Percentiles rank a stretch among this genome's conserved stretches.
Conservation (phyloP, 2,888 invertebrate species). For the Noctuana brunneofusca region DNA sequence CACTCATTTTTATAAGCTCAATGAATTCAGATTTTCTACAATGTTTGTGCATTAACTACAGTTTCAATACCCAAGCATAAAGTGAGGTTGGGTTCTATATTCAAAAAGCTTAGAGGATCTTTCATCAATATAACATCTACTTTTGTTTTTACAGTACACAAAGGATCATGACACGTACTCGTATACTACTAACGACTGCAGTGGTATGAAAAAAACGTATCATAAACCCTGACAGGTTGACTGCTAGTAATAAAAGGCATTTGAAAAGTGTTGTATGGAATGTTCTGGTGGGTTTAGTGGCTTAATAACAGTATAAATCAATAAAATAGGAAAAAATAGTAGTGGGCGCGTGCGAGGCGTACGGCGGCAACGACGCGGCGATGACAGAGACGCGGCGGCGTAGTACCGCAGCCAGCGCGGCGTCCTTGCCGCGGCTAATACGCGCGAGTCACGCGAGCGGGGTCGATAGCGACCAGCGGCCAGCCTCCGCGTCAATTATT, state of each 20-base stretch:
- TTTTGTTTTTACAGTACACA: neutral
- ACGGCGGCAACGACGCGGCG: slow-evolving; percentile 50
- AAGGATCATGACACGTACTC: neutral
- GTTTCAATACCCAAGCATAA: neutral
- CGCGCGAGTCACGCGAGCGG: slow-evolving; percentile 75
- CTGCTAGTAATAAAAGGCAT: neutral
- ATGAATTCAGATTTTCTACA: neutral
- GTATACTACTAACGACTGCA: neutral
- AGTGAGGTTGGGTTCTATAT: neutral
- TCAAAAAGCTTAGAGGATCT: neutral
- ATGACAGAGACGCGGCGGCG: slow-evolving; percentile 53
- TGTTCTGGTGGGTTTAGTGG: slow-evolving; percentile 4
- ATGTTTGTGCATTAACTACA: neutral
- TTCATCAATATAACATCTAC: neutral
- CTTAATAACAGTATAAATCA: slow-evolving; percentile 14
- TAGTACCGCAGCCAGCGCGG: slow-evolving; percentile 76
- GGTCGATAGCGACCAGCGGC: slow-evolving; percentile 81
- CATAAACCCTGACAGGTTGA: neutral
- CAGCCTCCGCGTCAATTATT: slow-evolving; percentile 79
- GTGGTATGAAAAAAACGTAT: neutral
- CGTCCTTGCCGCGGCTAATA: slow-evolving; percentile 74
- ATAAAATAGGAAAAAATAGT: slow-evolving; percentile 36
- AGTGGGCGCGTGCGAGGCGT: slow-evolving; percentile 44
- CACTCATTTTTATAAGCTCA: neutral
- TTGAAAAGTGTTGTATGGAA: neutral